Evolutionary conservation across 2,888 invertebrate species (phyloP).

Genomic region (Caenorhabditis macrosperma): DNA sequence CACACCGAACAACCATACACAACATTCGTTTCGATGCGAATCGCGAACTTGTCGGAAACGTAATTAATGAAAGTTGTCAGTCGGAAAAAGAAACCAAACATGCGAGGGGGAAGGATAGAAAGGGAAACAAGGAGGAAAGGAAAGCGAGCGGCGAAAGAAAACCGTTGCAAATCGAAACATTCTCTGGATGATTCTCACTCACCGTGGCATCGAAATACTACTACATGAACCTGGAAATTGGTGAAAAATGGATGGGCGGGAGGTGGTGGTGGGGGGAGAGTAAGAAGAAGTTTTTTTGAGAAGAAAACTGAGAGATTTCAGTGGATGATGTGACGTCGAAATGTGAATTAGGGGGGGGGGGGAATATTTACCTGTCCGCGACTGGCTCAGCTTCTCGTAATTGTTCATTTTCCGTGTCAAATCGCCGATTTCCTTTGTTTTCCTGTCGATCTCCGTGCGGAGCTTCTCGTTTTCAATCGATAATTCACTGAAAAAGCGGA

Average conservation of each 20-base stretch:
- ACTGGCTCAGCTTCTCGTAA: conserved; percentile 55
- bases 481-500: conserved; percentile 49
- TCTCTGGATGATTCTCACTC: conserved; percentile 20
- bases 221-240: conserved; percentile 60
- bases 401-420: conserved; percentile 55
- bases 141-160: conserved; percentile 4
- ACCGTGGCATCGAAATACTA: conserved; percentile 64
- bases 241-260: too few species aligned
- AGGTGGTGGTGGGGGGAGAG: not conserved
- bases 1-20: too few species aligned
- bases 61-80: conserved; percentile 3
- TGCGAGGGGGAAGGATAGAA: conserved; percentile 23
- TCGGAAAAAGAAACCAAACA: conserved; percentile 14
- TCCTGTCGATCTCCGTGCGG: conserved; percentile 53
- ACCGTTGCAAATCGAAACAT: not conserved
- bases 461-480: conserved; percentile 61
- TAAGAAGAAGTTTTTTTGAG: not conserved
- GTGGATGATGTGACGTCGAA: not conserved
- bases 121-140: conserved; percentile 9
- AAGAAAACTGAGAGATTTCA: not conserved
- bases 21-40: too few species aligned
- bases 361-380: conserved; percentile 47
- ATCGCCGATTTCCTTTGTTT: conserved; percentile 58
- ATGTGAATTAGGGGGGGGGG: not conserved
- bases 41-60: too few species aligned